These are phyloP conservation scores for Hippopotamyrus pictus DNA, from an alignment of 2,797 vertebrate species.

Conservation along the genomic window DNA sequence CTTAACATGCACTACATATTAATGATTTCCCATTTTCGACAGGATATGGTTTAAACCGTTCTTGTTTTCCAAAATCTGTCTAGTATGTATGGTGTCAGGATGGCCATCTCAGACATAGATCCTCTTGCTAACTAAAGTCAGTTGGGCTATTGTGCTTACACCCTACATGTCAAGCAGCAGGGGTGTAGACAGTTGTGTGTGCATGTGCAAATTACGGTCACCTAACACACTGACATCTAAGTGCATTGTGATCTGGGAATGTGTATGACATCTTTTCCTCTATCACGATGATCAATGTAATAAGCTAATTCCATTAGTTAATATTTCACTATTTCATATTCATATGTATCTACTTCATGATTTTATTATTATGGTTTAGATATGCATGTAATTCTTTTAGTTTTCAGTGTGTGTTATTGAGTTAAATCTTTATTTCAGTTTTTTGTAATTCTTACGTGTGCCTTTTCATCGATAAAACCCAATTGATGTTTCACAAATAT, in stretches of 20 bases:
- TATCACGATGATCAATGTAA: not conserved
- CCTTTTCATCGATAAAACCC: not conserved
- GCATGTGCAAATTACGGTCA: not conserved
- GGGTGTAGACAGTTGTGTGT: not conserved
- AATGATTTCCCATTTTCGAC: not conserved
- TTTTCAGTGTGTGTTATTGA: not conserved
- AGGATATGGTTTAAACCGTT: not conserved
- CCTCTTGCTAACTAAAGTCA: not conserved
- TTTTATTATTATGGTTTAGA: not conserved
- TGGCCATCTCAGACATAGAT: not conserved
- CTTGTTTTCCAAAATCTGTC: constrained; percentile 1
- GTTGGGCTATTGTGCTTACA: not conserved
- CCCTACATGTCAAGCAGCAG: not conserved
- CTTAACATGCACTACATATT: not conserved
- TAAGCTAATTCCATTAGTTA: not conserved
- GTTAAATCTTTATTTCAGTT: not conserved
- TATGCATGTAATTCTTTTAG: not conserved
- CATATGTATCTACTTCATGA: not conserved
- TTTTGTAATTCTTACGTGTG: not conserved
- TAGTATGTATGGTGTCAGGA: not conserved
- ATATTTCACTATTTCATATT: not conserved
- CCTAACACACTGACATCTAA: not conserved
- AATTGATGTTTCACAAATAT: not conserved
- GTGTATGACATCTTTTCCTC: not conserved
- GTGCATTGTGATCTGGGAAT: not conserved